Percentiles rank a stretch among this genome's conserved stretches.
Evolutionary conservation across 1,140 invertebrate species (phyloP).

Genomic region (Archegozetes longisetosus): DNA sequence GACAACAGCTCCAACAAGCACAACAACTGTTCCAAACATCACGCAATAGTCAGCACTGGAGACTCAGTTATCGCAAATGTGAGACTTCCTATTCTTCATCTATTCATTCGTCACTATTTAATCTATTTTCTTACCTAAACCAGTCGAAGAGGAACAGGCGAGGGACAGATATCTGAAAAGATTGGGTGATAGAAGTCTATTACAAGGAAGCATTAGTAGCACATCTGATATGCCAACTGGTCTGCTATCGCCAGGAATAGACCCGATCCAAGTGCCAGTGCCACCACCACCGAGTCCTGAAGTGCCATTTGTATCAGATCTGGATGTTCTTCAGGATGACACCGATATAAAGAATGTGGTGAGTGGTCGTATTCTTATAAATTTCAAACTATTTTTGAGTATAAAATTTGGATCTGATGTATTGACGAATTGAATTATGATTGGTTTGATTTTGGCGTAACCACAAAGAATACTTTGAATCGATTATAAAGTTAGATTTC

Average conservation of each 20-base stretch:
- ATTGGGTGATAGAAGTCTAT: slow-evolving; percentile 8
- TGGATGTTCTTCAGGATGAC: not conserved
- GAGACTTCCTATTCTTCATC: not conserved
- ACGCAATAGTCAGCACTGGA: slow-evolving; percentile 25
- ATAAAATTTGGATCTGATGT: too few relatives aligned
- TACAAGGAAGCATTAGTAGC: slow-evolving; percentile 9
- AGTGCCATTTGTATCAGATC: slow-evolving; percentile 13
- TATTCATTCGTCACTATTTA: not conserved
- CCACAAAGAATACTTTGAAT: too few relatives aligned
- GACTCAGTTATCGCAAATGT: slow-evolving; percentile 27
- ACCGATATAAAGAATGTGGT: not conserved
- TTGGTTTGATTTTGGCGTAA: too few relatives aligned
- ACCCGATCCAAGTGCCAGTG: slow-evolving; percentile 18
- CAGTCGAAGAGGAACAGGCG: slow-evolving; percentile 23
- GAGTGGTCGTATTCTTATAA: too few relatives aligned
- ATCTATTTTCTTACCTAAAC: not conserved
- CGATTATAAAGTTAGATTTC: too few relatives aligned
- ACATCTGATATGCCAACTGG: not conserved
- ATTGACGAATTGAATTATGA: too few relatives aligned
- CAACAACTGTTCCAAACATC: slow-evolving; percentile 14
- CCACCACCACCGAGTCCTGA: slow-evolving; percentile 23
- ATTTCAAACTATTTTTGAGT: too few relatives aligned
- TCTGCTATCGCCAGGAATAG: slow-evolving; percentile 11
- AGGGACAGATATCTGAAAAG: slow-evolving; percentile 18
- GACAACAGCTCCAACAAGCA: slow-evolving; percentile 17